Evolutionary conservation across 2,888 invertebrate genomes (phyloP), one percentile per base, ranked within the genome.

Genomic region (Polyploca ridens): DNA sequence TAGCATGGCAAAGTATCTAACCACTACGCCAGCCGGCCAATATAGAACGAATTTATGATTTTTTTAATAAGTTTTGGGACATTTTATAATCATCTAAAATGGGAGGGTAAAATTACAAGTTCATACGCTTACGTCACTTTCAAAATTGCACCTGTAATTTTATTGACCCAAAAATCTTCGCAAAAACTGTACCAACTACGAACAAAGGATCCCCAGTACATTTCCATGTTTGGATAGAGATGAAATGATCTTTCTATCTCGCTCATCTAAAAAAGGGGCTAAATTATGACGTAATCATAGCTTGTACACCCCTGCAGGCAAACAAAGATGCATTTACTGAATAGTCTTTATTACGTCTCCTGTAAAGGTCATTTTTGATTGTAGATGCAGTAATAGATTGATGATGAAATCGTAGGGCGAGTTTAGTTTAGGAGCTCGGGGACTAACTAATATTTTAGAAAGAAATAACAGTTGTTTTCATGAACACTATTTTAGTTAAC

Each of bases 221-320:
- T 78, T 78, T 81, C 78, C 82, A 75, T 73, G 70, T 70, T 65
- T 73, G 71, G 80, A 85, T 69, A 46, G 81, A 76, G 81, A 80
- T 44, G 58, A 57, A n/a, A 6, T 35, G 46, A 66, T 62, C 62
- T 19, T 46, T 61, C 68, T 66, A 44, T 80, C 81, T 72, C 80
- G 67, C 67, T 81, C 79, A 69, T 70, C 72, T 73, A 74, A 84
- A 46, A 81, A 82, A 85, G 87, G 89, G 90, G 85, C 84, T 85
- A 82, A 86, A 85, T 87, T 83, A 88, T 91, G 90, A 91, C 89
- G 90, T 89, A 89, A 89, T 86, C 80, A 84, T 83, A 84, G 79
- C 83, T 73, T 76, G 72, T 75, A 74, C 81, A 86, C 86, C 88
- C 89, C 81, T 84, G 79, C 79, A 69, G 73, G 67, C 65, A 64